Evolutionary conservation across 1,140 invertebrate genomes (phyloP).

Genomic region (Drosophila ambigua): DNA sequence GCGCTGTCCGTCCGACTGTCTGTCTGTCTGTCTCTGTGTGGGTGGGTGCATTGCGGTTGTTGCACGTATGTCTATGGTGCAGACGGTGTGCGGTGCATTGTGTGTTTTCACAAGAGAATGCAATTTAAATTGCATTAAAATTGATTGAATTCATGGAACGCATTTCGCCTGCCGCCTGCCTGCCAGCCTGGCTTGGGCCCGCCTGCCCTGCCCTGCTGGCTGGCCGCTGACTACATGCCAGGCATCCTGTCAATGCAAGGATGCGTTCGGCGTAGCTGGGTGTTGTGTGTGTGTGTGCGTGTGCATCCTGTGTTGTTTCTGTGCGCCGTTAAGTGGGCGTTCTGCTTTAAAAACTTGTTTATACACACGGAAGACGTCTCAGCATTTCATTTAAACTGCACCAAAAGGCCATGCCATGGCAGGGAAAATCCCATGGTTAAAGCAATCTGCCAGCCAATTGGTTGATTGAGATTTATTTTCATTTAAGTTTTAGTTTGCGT

Average conservation of each 20-base stretch:
- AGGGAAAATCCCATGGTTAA: not conserved
- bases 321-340: slow-evolving; percentile 58
- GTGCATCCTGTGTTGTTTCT: slow-evolving; percentile 23
- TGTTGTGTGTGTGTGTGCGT: slow-evolving; percentile 15
- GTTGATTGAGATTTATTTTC: too few relatives aligned
- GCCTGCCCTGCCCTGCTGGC: too few relatives aligned
- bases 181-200: too few relatives aligned
- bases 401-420: too few relatives aligned
- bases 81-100: slow-evolving; percentile 56
- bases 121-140: slow-evolving; percentile 83
- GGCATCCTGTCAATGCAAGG: slow-evolving; percentile 41
- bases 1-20: not conserved
- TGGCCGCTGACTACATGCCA: slow-evolving; percentile 38
- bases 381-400: slow-evolving; percentile 1
- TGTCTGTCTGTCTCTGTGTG: slow-evolving; percentile 23
- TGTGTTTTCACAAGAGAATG: slow-evolving; percentile 80
- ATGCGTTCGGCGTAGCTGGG: slow-evolving; percentile 2
- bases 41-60: slow-evolving; percentile 41
- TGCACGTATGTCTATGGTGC: slow-evolving; percentile 30
- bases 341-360: slow-evolving; percentile 49
- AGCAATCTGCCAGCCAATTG: not conserved
- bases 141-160: slow-evolving; percentile 78
- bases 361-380: slow-evolving; percentile 31
- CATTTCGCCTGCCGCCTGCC: slow-evolving; percentile 29
- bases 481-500: too few relatives aligned